Evolutionary conservation across 2,888 invertebrate genomes (phyloP), one percentile per base, ranked within the genome.

Genomic region (Drosophila setosimentum): DNA sequence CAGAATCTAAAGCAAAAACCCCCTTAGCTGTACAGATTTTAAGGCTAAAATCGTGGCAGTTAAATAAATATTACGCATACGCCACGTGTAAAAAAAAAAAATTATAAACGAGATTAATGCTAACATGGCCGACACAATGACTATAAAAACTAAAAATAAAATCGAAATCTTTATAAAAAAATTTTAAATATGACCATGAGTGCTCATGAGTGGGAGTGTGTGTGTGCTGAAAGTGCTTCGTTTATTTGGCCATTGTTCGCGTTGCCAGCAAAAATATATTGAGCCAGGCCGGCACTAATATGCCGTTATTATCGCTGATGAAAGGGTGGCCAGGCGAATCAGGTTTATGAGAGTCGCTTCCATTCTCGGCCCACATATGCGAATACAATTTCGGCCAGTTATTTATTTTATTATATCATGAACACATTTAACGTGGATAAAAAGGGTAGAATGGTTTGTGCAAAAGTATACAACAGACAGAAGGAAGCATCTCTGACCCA

Each of bases 261-360:
- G 66, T 29, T 68, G 68, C 53, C 62, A 50, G 60, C 58, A 24
- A 57, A 68, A 61, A 70, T 54, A 49, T 73, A 70, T 70, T 54
- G 42, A 68, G 69, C 59, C 50, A 65, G 83, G 72, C 66, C 81
- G 74, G 48, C 71, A 66, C 87, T 84, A 84, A 89, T 85, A 74
- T 84, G 79, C 76, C 60, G 75, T 79, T 89, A 87, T 85, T 84
- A 89, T 79, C 87, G 73, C 73, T 89, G 89, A 89, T 87, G 85
- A 85, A 85, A 87, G 90, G 73, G 67, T 85, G 73, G 78, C 59
- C 78, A 58, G 69, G 60, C 84, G 76, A 78, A 73, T 64, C 71
- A 49, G 71, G 61, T 78, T 83, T 87, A 87, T 81, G 79, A 42
- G 51, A 51, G n/a, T 51, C 35, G 40, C 45, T 63, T 60, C 64